Evolutionary conservation across 2,888 invertebrate genomes (phyloP), one percentile per base, ranked within the genome.

Genomic region (Aproaerema taeniolella): DNA sequence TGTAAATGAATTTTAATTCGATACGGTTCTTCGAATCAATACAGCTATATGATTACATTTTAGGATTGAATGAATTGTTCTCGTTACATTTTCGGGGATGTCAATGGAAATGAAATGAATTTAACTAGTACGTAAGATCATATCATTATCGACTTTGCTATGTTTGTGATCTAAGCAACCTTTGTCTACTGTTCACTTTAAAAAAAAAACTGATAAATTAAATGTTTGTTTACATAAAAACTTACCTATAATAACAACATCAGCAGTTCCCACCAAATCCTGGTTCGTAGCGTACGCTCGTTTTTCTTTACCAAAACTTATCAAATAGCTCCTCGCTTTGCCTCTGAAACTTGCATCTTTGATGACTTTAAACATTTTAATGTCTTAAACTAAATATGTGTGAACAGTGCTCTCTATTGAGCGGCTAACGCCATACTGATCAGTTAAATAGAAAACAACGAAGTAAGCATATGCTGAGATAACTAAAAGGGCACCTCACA

Each of bases 171-270:
- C n/a, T n/a, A n/a, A n/a, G n/a, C n/a, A n/a, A n/a, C n/a, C n/a
- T n/a, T n/a, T n/a, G n/a, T n/a, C n/a, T n/a, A n/a, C n/a, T n/a
- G n/a, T n/a, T n/a, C n/a, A n/a, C n/a, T n/a, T n/a, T n/a, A n/a
- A n/a, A n/a, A n/a, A n/a, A n/a, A n/a, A n/a, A n/a, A n/a, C n/a
- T n/a, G 20, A 20, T 20, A 20, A 7, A 20, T 20, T 4, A 20
- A 6, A 20, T 4, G 5, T 4, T 6, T 20, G 20, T 4, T 20
- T 26, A 26, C 2, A 6, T 1, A n/a, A 31, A 29, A 39, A 78
- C 80, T 83, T 71, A 91, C 92, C 93, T 51, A 95, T 90, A 52
- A 95, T 88, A 40, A 95, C 93, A 49, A 94, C 93, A 79, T 95
- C 94, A 11, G 94, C 93, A 28, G 89, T 88, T 25, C 77, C 55